Base-by-base conservation (phyloP, 2,888 invertebrate species). In the Cerastis rubricosa region DNA sequence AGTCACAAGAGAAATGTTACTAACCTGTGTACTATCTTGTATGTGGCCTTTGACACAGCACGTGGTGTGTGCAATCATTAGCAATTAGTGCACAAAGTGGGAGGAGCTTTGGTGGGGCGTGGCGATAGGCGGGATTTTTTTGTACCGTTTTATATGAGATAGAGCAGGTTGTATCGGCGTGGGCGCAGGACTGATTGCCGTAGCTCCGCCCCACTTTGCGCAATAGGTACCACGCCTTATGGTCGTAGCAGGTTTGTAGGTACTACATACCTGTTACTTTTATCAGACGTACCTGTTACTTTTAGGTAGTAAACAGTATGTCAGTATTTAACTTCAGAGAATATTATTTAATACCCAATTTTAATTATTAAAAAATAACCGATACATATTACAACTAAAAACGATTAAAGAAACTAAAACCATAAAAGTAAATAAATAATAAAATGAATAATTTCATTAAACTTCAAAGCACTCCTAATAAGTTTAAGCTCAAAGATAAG, bases 21-120 rank as follows among this genome's bases (percentile, higher is more conserved):
- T 76, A 80, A 76, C 76, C 80, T 83, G 81, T 51, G 7, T 11
- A 35, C 63, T 45, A 84, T 83, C 71, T 25, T 9, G 19, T 47
- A 12, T 59, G 0, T 70, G 14, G 25, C 71, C 68, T 74, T 12
- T 76, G 73, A 71, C 64, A 64, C 45, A 61, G 45, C 84, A 80
- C 77, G 81, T 71, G 76, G 76, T 71, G 17, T 35, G n/a, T 14
- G 57, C 19, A 63, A 25, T 63, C 0, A 47, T 59, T 61, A 57
- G 63, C 25, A 73, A 59, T 67, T 49, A 45, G 49, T 25, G 19
- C 14, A 65, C 4, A 70, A 71, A 71, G 71, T 71, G 63, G 81
- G 83, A 25, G 81, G 77, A 43, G 19, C 29, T 40, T 17, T 14
- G 22, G 66, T 25, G 57, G 54, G 77, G 81, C 77, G 61, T 57